Base-by-base conservation (phyloP, 2,888 invertebrate species). In the Athetis lepigone region DNA sequence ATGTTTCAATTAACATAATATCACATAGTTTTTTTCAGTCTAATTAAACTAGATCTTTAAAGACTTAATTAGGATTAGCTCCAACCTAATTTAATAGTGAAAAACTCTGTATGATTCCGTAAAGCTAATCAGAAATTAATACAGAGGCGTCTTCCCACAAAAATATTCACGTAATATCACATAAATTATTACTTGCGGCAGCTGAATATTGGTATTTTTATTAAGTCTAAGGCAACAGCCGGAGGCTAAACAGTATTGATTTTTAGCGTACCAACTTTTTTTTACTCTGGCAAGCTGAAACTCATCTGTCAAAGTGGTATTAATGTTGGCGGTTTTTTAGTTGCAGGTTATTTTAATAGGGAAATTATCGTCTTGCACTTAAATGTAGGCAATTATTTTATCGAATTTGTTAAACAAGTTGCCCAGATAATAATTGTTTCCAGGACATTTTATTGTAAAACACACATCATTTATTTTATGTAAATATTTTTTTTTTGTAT, bases 131-230 rank as follows among this genome's bases (percentile, higher is more conserved):
- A 6, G 6, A 37, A 49, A 59, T 47, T 42, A 47, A 69, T 61
- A 43, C 9, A 29, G 16, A 1, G 43, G 19, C 36, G 3, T 29
- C 23, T 23, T 29, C 23, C 19, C 2, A 21, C 18, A 21, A 19
- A n/a, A 47, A 40, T 29, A 19, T 29, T 18, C 40, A 36, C n/a
- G 18, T 25, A 46, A 36, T 54, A 39, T 33, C 18, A 39, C 2
- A 29, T 57, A 46, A 19, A 49, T 70, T 62, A 50, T 70, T 43
- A 25, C 11, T 19, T 9, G 43, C 21, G 40, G 23, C 19, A 43
- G 29, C 37, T 25, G 23, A 25, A 70, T 37, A 47, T 61, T 49
- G 62, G 47, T 60, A 45, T 70, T 62, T 49, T 65, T 21, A 68
- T 55, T 50, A 50, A 71, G 27, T 36, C 21, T n/a, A 5, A 37